A percentile compares a stretch with the other conserved stretches of the same genome.
Evolutionary conservation across 2,113 vertebrate species (phyloP).

Genomic region (Sprattus sprattus): DNA sequence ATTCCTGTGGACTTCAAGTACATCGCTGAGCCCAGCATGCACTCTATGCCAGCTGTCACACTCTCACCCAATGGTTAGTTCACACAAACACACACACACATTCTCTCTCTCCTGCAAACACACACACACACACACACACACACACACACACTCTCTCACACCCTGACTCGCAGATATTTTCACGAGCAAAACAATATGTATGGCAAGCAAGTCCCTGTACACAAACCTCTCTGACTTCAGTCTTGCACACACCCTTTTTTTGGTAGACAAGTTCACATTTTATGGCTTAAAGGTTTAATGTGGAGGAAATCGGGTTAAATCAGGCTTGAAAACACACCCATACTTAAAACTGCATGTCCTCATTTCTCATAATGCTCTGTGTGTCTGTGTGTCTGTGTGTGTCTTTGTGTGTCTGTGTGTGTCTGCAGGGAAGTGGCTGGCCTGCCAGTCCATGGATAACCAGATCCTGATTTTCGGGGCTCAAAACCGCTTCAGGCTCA

Average conservation of each 20-base stretch:
- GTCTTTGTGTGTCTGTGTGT: background rate
- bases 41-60: conserved; percentile 98
- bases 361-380: background rate
- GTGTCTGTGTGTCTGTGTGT: background rate
- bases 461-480: conserved; percentile 99
- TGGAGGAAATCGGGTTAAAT: background rate
- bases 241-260: background rate
- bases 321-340: background rate
- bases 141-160: background rate
- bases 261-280: background rate
- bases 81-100: conserved; percentile 17
- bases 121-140: background rate
- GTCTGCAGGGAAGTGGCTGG: conserved; percentile 90
- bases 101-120: background rate
- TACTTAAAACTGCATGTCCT: background rate
- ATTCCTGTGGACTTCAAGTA: conserved; percentile 99
- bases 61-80: conserved; percentile 94
- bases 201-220: background rate
- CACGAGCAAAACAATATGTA: background rate
- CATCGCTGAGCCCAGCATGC: conserved; percentile 98
- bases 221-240: background rate
- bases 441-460: conserved; percentile 99
- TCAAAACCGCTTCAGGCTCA: conserved; percentile 96
- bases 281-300: background rate
- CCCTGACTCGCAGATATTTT: background rate